Evolutionary conservation across 2,888 invertebrate genomes (phyloP).

Genomic region (Agrilus cyanescens): DNA sequence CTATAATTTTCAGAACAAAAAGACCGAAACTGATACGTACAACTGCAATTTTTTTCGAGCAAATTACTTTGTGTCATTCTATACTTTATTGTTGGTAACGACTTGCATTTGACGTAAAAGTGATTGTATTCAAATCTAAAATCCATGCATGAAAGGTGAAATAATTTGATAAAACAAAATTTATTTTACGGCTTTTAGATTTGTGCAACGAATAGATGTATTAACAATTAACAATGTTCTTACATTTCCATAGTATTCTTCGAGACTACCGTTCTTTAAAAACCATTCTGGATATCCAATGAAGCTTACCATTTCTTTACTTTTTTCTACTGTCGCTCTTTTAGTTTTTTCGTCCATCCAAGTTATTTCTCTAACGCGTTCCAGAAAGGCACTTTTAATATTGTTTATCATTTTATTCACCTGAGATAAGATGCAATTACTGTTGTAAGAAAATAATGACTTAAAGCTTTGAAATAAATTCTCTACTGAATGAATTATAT

Average conservation of each 20-base stretch:
- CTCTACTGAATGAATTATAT: too few relatives aligned
- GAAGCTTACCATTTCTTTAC: slow-evolving; percentile 57
- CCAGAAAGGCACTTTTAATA: slow-evolving; percentile 57
- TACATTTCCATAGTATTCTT: slow-evolving; percentile 57
- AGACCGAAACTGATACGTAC: too few relatives aligned
- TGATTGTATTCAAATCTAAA: background rate
- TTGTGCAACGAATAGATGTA: background rate
- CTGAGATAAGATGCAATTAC: slow-evolving; percentile 28
- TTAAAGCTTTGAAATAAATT: too few relatives aligned
- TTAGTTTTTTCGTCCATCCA: slow-evolving; percentile 76
- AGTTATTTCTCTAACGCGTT: slow-evolving; percentile 47
- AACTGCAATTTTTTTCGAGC: too few relatives aligned
- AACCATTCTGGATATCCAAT: slow-evolving; percentile 74
- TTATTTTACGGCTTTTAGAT: background rate
- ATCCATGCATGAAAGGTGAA: background rate
- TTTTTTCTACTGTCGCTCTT: slow-evolving; percentile 59
- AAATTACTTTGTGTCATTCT: too few relatives aligned
- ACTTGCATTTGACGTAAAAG: background rate
- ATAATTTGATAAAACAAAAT: background rate
- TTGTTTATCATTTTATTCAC: slow-evolving; percentile 63
- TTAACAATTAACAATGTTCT: slow-evolving; percentile 8
- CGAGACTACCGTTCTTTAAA: slow-evolving; percentile 49
- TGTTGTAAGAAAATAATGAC: too few relatives aligned
- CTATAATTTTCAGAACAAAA: too few relatives aligned
- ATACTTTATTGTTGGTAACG: background rate